phyloP scores from a whole-genome alignment of 2,113 vertebrate species.

The Tragelaphus strepsiceros region DNA sequence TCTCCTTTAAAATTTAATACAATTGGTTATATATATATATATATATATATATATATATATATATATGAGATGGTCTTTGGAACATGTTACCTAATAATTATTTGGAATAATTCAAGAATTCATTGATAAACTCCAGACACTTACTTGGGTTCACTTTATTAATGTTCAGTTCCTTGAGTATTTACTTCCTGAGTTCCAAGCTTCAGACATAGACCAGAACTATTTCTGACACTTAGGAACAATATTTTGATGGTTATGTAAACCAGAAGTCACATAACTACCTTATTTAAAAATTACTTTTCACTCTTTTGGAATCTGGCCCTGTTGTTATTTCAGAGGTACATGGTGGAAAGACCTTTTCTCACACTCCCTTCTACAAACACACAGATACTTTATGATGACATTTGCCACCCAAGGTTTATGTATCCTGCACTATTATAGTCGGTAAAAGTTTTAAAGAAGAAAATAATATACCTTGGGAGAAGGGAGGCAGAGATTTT shows the following conservation, averaged over 20 bases:
- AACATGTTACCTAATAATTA: not conserved
- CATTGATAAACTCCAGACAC: not conserved
- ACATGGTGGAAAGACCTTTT: not conserved
- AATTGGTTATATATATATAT: not conserved
- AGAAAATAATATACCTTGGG: not conserved
- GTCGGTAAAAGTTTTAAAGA: not conserved
- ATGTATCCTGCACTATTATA: not conserved
- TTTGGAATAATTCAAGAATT: not conserved
- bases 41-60: not conserved
- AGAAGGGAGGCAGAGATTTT: not conserved
- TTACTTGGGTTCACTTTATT: not conserved
- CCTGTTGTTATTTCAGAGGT: not conserved
- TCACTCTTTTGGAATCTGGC: not conserved
- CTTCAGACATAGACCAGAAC: constrained; percentile 27
- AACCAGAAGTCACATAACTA: constrained; percentile 17
- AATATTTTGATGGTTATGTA: constrained; percentile 54
- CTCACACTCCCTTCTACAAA: not conserved
- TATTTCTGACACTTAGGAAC: not conserved
- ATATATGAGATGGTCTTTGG: not conserved
- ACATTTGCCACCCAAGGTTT: not conserved
- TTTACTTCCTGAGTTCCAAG: not conserved
- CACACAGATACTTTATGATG: not conserved
- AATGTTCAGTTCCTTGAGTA: not conserved
- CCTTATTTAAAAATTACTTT: constrained; percentile 43
- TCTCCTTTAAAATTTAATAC: not conserved